Evolutionary conservation across 2,113 vertebrate genomes (phyloP).

Genomic region (Lanius ludovicianus): DNA sequence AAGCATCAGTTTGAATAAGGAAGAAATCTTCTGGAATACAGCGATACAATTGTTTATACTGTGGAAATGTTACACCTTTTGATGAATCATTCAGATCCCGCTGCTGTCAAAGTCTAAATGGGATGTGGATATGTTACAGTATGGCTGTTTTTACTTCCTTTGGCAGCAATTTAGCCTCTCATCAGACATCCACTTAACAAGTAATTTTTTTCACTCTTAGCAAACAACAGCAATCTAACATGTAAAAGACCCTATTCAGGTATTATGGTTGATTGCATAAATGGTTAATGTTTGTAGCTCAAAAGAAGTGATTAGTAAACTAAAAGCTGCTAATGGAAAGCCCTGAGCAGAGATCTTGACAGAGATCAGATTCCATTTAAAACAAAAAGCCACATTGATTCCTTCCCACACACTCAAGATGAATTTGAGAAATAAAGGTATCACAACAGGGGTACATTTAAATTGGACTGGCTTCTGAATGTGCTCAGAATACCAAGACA

Average conservation of each 20-base stretch:
- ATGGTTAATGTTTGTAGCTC: slow-evolving; percentile 5
- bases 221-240: slow-evolving; percentile 11
- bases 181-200: slow-evolving; percentile 9
- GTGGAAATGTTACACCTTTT: not conserved
- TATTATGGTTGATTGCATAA: slow-evolving; percentile 5
- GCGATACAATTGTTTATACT: not conserved
- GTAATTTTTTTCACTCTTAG: not conserved
- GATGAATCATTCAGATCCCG: not conserved
- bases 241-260: not conserved
- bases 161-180: not conserved
- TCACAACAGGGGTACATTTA: slow-evolving; percentile 20
- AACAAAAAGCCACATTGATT: slow-evolving; percentile 9
- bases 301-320: slow-evolving; percentile 11
- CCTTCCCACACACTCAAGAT: slow-evolving; percentile 12
- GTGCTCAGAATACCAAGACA: not conserved
- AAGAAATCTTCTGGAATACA: slow-evolving; percentile 2
- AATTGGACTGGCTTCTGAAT: slow-evolving; percentile 11
- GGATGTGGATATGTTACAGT: not conserved
- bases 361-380: slow-evolving; percentile 12
- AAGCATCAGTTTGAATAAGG: not conserved
- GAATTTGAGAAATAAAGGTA: slow-evolving; percentile 32
- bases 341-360: not conserved
- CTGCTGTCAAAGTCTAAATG: not conserved
- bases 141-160: not conserved
- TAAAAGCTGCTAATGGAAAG: slow-evolving; percentile 14